Evolutionary conservation across 1,140 invertebrate species (phyloP).

Genomic region (Penaeus vannamei): DNA sequence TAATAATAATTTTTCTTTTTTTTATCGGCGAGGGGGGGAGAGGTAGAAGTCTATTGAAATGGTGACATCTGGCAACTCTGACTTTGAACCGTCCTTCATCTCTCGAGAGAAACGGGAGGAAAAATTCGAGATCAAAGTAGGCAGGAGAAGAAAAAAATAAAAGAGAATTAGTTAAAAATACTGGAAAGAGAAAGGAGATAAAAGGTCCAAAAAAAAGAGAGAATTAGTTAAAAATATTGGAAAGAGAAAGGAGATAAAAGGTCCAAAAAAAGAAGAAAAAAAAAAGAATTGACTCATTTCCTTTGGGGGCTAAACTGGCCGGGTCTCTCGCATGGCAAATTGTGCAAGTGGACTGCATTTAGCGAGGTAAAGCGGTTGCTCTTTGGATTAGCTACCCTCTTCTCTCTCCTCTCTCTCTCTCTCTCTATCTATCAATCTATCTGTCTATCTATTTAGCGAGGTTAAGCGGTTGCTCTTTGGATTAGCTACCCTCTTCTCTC

Average conservation of each 20-base stretch:
- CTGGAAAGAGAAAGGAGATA: background rate
- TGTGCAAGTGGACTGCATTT: background rate
- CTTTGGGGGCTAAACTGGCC: background rate
- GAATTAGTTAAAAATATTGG: background rate
- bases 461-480: too few species aligned
- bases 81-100: too few species aligned
- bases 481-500: too few species aligned
- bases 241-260: background rate
- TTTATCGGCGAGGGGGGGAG: too few species aligned
- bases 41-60: too few species aligned
- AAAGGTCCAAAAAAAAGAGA: background rate
- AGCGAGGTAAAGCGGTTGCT: too few species aligned
- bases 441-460: too few species aligned
- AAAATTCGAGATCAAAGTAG: background rate
- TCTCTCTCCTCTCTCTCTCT: too few species aligned
- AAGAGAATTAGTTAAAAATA: background rate
- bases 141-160: background rate
- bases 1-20: slow-evolving; percentile 2
- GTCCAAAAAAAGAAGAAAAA: background rate
- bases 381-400: too few species aligned
- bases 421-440: too few species aligned
- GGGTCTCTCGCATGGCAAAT: background rate
- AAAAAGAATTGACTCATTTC: background rate
- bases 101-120: background rate
- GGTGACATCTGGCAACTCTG: too few species aligned